Evolutionary conservation across 2,113 vertebrate genomes (phyloP).

Genomic region (Calonectris borealis): DNA sequence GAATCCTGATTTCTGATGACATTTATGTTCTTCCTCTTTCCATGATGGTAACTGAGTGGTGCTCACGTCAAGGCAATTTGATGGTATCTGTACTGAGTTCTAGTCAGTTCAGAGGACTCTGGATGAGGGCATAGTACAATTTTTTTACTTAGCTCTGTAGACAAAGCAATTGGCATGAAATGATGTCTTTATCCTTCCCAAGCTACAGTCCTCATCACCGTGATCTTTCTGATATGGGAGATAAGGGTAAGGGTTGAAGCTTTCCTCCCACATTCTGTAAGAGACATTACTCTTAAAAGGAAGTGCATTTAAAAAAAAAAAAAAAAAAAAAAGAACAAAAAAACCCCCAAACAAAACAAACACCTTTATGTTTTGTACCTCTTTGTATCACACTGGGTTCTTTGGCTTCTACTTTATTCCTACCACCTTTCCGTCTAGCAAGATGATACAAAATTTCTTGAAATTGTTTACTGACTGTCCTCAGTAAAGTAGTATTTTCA

Average conservation of each 20-base stretch:
- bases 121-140: not conserved
- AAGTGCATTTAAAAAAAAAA: not conserved
- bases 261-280: not conserved
- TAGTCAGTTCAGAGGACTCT: not conserved
- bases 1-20: not conserved
- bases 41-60: not conserved
- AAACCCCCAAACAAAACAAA: not conserved
- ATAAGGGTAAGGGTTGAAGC: not conserved
- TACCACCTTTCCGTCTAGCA: not conserved
- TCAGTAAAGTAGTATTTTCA: not conserved
- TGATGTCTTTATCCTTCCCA: not conserved
- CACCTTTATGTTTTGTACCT: not conserved
- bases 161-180: not conserved
- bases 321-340: too few species aligned
- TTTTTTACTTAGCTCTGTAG: not conserved
- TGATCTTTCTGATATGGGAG: not conserved
- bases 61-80: not conserved
- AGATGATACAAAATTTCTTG: not conserved
- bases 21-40: not conserved
- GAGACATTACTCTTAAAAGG: not conserved
- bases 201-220: not conserved
- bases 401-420: not conserved
- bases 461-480: not conserved
- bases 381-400: not conserved
- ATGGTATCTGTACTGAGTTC: not conserved